A percentile compares a stretch with the other conserved stretches of the same genome.
These are phyloP conservation scores for Patagioenas fasciata DNA, from an alignment of 2,113 vertebrate genomes.

Conservation along the genomic window DNA sequence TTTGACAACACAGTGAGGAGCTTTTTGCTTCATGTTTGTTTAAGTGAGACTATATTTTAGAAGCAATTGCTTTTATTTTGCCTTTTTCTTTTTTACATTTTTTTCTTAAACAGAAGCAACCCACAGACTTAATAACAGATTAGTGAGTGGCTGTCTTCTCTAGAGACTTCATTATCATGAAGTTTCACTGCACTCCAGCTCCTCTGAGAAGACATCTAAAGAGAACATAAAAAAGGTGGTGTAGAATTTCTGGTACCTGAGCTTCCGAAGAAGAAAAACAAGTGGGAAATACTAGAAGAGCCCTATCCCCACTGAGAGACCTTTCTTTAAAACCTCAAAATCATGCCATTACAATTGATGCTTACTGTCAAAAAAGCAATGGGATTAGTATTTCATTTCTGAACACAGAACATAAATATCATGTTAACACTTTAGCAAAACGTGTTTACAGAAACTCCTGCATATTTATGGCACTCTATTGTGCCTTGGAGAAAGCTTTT, in stretches of 20 bases:
- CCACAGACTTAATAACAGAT: conserved; percentile 7
- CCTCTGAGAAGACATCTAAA: conserved; percentile 12
- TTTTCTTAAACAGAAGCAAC: conserved; percentile 6
- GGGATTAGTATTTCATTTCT: background rate
- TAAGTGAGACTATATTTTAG: background rate
- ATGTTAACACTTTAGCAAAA: background rate
- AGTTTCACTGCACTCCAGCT: conserved; percentile 12
- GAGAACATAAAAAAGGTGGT: background rate
- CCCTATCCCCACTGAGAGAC: background rate
- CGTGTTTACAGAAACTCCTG: background rate
- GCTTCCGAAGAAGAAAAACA: conserved; percentile 30
- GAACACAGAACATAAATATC: background rate
- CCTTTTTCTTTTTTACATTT: background rate
- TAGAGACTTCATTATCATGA: background rate
- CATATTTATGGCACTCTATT: background rate
- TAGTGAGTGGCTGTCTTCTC: conserved; percentile 17
- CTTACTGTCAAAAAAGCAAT: background rate
- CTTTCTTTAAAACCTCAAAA: background rate
- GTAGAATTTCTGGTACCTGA: conserved; percentile 16
- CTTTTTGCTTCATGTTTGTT: conserved; percentile 16
- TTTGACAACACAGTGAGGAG: background rate
- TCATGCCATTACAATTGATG: background rate
- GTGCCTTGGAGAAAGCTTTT: background rate
- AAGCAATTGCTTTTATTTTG: conserved; percentile 4
- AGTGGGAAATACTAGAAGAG: background rate